These are phyloP conservation scores for Ceratotherium simum DNA, from an alignment of 2,113 vertebrate species.

Conservation along the genomic window DNA sequence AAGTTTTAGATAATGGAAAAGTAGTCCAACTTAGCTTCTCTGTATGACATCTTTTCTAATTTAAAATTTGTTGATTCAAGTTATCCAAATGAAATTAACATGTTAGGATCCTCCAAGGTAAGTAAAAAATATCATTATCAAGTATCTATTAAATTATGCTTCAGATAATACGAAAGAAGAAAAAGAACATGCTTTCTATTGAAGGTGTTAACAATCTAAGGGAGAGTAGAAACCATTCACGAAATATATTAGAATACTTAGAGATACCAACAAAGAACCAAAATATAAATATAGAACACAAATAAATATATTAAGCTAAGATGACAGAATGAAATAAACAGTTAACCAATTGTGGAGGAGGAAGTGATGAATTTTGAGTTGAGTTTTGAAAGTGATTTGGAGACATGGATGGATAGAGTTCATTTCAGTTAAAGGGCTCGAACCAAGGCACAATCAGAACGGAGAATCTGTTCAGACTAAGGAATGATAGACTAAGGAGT, in stretches of 20 bases:
- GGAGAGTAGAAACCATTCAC: constrained; percentile 31
- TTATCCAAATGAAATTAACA: constrained; percentile 36
- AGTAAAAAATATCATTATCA: constrained; percentile 13
- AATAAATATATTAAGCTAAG: constrained; percentile 38
- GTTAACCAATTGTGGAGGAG: not conserved
- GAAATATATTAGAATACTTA: constrained; percentile 54
- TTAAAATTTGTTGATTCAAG: constrained; percentile 35
- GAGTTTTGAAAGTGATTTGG: constrained; percentile 37
- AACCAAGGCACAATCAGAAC: not conserved
- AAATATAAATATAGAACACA: not conserved
- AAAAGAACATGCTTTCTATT: constrained; percentile 28
- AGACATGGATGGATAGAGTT: not conserved
- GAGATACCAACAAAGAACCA: not conserved
- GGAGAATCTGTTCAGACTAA: not conserved
- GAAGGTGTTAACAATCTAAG: constrained; percentile 26
- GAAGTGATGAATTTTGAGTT: not conserved
- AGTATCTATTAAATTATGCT: constrained; percentile 39
- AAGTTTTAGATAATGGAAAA: constrained; percentile 28
- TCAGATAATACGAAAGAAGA: not conserved
- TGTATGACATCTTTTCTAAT: not conserved
- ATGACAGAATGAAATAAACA: constrained; percentile 11
- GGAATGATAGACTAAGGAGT: not conserved
- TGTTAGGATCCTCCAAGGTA: constrained; percentile 3
- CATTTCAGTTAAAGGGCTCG: not conserved
- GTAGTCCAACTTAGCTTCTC: constrained; percentile 28